These are phyloP conservation scores for Pogonocherus hispidulus DNA, from an alignment of 2,888 invertebrate species.

Conservation along the genomic window DNA sequence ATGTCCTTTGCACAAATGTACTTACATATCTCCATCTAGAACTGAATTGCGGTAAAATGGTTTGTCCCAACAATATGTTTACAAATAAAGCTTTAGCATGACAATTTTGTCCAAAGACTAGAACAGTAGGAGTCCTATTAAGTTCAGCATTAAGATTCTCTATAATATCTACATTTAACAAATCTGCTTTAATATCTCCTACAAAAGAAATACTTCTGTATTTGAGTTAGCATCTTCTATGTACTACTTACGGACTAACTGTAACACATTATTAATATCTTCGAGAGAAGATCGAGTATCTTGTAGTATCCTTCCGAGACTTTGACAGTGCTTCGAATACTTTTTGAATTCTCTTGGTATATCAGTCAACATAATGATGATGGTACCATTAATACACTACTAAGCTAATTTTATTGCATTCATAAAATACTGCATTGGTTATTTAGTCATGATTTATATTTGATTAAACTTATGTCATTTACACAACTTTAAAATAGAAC, in stretches of 20 bases:
- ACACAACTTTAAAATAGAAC: background rate
- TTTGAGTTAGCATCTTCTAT: constrained; percentile 4
- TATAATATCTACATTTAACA: constrained; percentile 59
- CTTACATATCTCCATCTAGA: constrained; percentile 79
- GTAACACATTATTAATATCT: constrained; percentile 63
- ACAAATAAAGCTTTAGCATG: constrained; percentile 79
- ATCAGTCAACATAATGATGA: constrained; percentile 56
- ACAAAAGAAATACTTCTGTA: constrained; percentile 32
- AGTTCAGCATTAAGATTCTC: constrained; percentile 60
- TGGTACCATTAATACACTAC: constrained; percentile 7
- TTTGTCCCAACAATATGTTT: constrained; percentile 79
- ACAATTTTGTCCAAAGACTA: constrained; percentile 81
- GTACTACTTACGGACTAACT: constrained; percentile 61
- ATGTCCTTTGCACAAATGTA: too few species aligned
- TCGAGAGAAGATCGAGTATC: constrained; percentile 65
- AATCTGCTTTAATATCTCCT: constrained; percentile 65
- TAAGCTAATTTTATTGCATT: constrained; percentile 13
- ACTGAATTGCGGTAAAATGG: constrained; percentile 75
- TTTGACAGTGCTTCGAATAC: constrained; percentile 64
- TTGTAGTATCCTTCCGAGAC: constrained; percentile 62
- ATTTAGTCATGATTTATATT: constrained; percentile 18
- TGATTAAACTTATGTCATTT: constrained; percentile 20
- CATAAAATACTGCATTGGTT: constrained; percentile 21
- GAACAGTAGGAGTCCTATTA: constrained; percentile 74
- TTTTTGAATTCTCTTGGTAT: constrained; percentile 64